A percentile compares a stretch with the other conserved stretches of the same genome.
These are phyloP conservation scores for Gymnoscopelus braueri DNA, from an alignment of 2,797 vertebrate genomes.

Conservation along the genomic window DNA sequence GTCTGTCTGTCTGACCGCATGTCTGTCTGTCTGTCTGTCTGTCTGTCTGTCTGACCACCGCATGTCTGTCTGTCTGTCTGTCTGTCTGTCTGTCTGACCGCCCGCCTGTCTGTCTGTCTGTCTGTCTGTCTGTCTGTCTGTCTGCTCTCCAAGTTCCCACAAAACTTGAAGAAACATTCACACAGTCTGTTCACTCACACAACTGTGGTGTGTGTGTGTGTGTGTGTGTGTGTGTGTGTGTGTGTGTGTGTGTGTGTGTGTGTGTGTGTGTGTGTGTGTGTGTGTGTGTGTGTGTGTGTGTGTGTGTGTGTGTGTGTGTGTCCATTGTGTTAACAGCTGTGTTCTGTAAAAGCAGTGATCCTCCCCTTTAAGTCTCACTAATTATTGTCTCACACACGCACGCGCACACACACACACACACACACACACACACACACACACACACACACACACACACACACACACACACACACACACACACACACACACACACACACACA, in stretches of 20 bases:
- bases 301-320: conserved; percentile 5
- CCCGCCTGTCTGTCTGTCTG: not conserved
- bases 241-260: conserved; percentile 11
- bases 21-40: not conserved
- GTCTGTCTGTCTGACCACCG: conserved; percentile 1
- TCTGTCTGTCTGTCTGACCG: not conserved
- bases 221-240: not conserved
- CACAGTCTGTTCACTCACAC: too few species aligned
- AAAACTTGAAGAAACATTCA: too few species aligned
- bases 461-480: not conserved
- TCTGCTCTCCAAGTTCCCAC: not conserved
- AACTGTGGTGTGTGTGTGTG: not conserved
- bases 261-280: conserved; percentile 2
- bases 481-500: not conserved
- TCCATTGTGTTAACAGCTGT: conserved; percentile 9
- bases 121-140: not conserved
- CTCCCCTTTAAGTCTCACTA: too few species aligned
- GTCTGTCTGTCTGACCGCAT: conserved; percentile 6
- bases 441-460: not conserved
- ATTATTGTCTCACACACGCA: too few species aligned
- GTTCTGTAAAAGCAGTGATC: too few species aligned
- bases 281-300: not conserved
- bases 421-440: too few species aligned
- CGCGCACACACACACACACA: too few species aligned
- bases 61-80: not conserved